These are phyloP conservation scores for Halichoerus grypus DNA, from an alignment of 2,113 vertebrate genomes.

Conservation along the genomic window DNA sequence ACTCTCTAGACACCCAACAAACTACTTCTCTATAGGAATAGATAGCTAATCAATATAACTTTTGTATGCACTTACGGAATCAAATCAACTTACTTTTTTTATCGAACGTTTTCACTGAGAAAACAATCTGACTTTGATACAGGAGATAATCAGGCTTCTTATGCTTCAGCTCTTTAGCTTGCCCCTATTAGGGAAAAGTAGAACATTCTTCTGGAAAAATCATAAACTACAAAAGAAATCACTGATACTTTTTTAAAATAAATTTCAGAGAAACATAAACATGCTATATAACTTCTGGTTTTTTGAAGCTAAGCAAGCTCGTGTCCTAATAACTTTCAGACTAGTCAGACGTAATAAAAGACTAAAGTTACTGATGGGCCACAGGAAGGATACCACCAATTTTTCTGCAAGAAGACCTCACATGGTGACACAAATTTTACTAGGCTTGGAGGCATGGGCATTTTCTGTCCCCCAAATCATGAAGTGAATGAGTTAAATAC, in stretches of 20 bases:
- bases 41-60: not conserved
- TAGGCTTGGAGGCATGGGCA: not conserved
- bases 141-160: not conserved
- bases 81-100: not conserved
- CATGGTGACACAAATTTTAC: not conserved
- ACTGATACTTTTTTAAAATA: not conserved
- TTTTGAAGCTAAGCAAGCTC: not conserved
- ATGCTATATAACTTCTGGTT: not conserved
- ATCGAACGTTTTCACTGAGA: not conserved
- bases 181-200: not conserved
- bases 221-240: not conserved
- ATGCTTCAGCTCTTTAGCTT: not conserved
- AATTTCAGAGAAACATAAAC: not conserved
- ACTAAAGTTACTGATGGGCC: not conserved
- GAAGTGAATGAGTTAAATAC: not conserved
- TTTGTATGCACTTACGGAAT: conserved; percentile 23
- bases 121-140: not conserved
- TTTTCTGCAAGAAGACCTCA: not conserved
- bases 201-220: not conserved
- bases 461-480: not conserved
- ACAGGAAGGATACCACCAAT: not conserved
- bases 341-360: not conserved
- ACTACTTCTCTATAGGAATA: not conserved
- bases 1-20: not conserved
- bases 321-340: not conserved